Evolutionary conservation across 2,113 vertebrate genomes (phyloP).

Genomic region (Serinus canaria): DNA sequence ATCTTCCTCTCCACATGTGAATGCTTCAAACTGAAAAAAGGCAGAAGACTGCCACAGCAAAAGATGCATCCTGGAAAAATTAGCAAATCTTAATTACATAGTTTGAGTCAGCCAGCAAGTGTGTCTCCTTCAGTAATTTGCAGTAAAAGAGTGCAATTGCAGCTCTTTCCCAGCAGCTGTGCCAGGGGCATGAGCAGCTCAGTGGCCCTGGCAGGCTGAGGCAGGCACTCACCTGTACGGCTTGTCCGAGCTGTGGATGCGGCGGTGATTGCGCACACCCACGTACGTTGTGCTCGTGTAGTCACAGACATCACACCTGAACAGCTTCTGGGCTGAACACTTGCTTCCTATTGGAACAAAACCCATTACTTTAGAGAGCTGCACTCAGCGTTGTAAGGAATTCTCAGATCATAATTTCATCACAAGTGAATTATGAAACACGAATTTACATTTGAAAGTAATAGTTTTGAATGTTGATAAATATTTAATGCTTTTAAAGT

Average conservation of each 20-base stretch:
- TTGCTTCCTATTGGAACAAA: slow-evolving; percentile 61
- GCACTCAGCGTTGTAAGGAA: neutral
- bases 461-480: neutral
- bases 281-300: slow-evolving; percentile 94
- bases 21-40: neutral
- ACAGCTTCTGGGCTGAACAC: slow-evolving; percentile 80
- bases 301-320: slow-evolving; percentile 91
- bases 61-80: neutral
- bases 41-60: neutral
- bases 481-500: neutral
- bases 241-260: slow-evolving; percentile 94
- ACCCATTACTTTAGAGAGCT: neutral
- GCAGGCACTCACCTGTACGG: slow-evolving; percentile 85
- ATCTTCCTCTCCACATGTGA: neutral
- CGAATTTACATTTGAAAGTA: neutral
- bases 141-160: neutral
- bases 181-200: neutral
- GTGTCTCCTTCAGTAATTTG: neutral
- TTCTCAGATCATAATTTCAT: neutral
- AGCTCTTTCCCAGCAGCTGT: neutral
- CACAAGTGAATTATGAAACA: neutral
- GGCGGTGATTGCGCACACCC: slow-evolving; percentile 93
- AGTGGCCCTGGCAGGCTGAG: neutral
- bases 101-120: neutral
- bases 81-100: neutral